These are phyloP conservation scores for Phyllostomus hastatus DNA, from an alignment of 2,113 vertebrate species.

Conservation along the genomic window DNA sequence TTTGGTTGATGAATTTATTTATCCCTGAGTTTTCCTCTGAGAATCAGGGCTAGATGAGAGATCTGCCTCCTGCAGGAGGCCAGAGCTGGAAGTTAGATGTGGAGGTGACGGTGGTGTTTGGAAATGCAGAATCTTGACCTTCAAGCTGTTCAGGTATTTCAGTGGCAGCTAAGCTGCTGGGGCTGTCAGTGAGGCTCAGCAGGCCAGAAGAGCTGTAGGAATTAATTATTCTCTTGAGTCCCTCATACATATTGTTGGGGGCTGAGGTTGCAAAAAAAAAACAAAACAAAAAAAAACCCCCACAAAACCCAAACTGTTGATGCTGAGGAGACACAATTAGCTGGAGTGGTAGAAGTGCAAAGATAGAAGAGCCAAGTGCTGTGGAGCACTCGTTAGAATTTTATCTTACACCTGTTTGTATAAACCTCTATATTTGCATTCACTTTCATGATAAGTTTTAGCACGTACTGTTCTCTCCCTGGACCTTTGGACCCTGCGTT, in stretches of 20 bases:
- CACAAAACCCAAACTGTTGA: background rate
- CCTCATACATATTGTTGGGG: background rate
- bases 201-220: slow-evolving; percentile 16
- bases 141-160: slow-evolving; percentile 28
- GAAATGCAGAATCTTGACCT: slow-evolving; percentile 35
- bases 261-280: background rate
- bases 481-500: background rate
- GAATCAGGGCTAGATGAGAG: background rate
- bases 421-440: background rate
- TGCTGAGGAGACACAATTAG: slow-evolving; percentile 9
- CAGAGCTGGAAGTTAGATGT: background rate
- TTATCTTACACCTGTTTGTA: background rate
- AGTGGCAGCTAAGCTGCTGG: background rate
- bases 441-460: background rate
- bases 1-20: slow-evolving; percentile 32
- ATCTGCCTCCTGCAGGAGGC: background rate
- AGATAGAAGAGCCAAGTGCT: background rate
- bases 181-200: background rate
- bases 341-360: background rate
- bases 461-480: background rate
- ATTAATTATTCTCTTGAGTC: background rate
- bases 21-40: background rate
- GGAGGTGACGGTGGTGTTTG: background rate
- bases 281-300: background rate
- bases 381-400: background rate